phyloP scores from a whole-genome alignment of 2,888 invertebrate genomes.

The Folsomia manolachei region DNA sequence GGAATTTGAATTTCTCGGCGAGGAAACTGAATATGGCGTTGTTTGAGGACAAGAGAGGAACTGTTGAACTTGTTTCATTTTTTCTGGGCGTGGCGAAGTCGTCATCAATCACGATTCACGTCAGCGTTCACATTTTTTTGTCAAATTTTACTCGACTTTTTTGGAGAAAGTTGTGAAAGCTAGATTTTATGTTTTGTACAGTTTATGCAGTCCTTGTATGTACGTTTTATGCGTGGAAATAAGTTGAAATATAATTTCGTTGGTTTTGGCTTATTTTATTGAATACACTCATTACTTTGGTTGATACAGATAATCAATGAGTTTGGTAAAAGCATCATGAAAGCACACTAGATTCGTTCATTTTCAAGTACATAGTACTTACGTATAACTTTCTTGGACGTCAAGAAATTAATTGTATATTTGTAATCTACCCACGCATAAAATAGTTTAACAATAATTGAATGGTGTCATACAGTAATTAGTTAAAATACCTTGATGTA shows the following conservation, averaged over 20 bases:
- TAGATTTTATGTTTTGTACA: too few species aligned
- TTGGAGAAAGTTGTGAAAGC: too few species aligned
- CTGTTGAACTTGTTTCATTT: background rate
- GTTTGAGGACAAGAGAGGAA: background rate
- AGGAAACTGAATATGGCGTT: background rate
- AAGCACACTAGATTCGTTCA: too few species aligned
- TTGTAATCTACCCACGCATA: background rate
- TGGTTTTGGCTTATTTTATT: too few species aligned
- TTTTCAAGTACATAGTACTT: conserved; percentile 6
- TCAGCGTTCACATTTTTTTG: too few species aligned
- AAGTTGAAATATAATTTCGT: too few species aligned
- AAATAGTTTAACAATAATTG: background rate
- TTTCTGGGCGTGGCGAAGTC: background rate
- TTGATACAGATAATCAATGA: too few species aligned
- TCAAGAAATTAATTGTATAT: background rate
- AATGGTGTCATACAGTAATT: background rate
- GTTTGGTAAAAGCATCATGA: too few species aligned
- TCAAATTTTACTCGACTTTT: too few species aligned
- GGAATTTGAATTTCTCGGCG: background rate
- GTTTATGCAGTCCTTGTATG: too few species aligned
- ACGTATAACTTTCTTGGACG: background rate
- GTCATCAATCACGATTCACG: background rate
- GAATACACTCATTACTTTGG: too few species aligned
- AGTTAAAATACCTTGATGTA: background rate
- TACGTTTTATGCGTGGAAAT: too few species aligned